phyloP scores from a whole-genome alignment of 2,888 invertebrate genomes.

The Diadegma fenestrale region DNA sequence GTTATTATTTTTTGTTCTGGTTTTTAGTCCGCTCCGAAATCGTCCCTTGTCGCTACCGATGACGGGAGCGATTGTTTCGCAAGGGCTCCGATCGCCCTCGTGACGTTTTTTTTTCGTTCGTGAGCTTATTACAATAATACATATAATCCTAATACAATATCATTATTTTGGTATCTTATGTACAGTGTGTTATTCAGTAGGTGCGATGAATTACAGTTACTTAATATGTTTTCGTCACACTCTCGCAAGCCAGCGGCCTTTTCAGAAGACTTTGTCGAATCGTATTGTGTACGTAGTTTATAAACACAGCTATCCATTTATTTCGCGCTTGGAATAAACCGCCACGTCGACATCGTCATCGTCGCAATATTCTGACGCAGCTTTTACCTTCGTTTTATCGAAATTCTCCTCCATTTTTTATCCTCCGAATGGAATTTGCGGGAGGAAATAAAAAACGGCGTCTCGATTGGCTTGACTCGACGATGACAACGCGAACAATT shows the following conservation, averaged over 20 bases:
- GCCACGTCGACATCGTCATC: constrained; percentile 41
- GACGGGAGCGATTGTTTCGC: constrained; percentile 43
- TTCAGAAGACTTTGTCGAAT: constrained; percentile 78
- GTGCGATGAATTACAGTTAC: constrained; percentile 67
- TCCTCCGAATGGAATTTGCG: too few relatives aligned
- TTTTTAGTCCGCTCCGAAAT: constrained; percentile 33
- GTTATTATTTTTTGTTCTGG: constrained; percentile 37
- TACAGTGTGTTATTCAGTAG: constrained; percentile 74
- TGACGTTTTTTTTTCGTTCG: too few relatives aligned
- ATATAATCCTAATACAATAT: constrained; percentile 80
- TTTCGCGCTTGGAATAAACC: constrained; percentile 31
- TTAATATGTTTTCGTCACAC: constrained; percentile 71
- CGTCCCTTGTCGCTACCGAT: constrained; percentile 51
- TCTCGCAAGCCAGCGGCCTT: constrained; percentile 77
- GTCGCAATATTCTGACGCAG: too few relatives aligned
- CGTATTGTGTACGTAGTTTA: constrained; percentile 70
- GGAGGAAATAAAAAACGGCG: too few relatives aligned
- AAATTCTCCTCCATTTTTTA: not conserved
- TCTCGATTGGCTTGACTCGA: too few relatives aligned
- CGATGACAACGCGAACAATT: constrained; percentile 16
- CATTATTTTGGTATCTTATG: constrained; percentile 80
- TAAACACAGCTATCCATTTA: constrained; percentile 68
- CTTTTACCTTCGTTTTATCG: too few relatives aligned
- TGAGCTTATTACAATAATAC: constrained; percentile 77
- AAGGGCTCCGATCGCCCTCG: too few relatives aligned